phyloP scores from a whole-genome alignment of 1,140 invertebrate genomes.

The Panagrolaimus sp. region DNA sequence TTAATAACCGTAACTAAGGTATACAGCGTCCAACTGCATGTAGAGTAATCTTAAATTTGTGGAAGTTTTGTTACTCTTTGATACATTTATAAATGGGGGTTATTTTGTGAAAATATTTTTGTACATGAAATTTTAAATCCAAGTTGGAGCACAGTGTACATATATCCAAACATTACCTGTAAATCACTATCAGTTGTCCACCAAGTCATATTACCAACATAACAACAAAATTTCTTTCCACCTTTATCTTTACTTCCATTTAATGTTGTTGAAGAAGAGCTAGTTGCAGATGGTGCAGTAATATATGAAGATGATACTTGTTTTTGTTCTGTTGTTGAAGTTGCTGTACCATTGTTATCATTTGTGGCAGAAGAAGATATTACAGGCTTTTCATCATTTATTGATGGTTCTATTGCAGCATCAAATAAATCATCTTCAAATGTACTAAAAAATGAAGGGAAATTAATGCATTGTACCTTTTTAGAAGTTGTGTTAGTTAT shows the following conservation, averaged over 20 bases:
- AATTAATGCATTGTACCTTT: too few relatives aligned
- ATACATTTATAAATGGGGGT: too few relatives aligned
- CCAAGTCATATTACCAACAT: slow-evolving; percentile 56
- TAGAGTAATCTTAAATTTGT: too few relatives aligned
- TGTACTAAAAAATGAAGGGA: background rate
- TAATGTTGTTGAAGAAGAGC: background rate
- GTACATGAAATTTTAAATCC: too few relatives aligned
- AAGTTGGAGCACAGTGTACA: too few relatives aligned
- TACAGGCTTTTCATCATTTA: slow-evolving; percentile 23
- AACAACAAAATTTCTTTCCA: slow-evolving; percentile 51
- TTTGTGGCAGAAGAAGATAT: background rate
- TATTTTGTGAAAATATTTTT: too few relatives aligned
- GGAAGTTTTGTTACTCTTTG: too few relatives aligned
- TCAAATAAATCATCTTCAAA: slow-evolving; percentile 50
- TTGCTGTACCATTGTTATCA: too few relatives aligned
- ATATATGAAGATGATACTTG: background rate
- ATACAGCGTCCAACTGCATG: too few relatives aligned
- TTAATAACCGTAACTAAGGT: too few relatives aligned
- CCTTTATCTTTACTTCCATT: background rate
- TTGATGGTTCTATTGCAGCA: slow-evolving; percentile 48
- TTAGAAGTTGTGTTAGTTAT: too few relatives aligned
- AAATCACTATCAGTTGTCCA: slow-evolving; percentile 58
- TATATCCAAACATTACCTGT: too few relatives aligned
- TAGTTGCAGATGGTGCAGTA: background rate
- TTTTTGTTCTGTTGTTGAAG: background rate